phyloP scores from a whole-genome alignment of 2,888 invertebrate species.

The Prostheceraeus crozeri region DNA sequence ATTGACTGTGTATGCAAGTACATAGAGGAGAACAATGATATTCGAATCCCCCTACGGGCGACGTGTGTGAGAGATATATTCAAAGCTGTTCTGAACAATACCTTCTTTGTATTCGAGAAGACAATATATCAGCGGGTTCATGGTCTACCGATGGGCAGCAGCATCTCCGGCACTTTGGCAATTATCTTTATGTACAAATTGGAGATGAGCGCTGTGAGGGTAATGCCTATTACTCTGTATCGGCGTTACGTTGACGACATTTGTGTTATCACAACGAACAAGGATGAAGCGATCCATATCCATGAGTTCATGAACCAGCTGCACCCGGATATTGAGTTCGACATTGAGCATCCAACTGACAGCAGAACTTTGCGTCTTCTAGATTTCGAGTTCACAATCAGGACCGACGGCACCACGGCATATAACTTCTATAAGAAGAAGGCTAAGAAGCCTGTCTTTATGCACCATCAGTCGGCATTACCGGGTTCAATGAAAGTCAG shows the following conservation, averaged over 20 bases:
- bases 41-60: too few relatives aligned
- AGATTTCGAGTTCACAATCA: too few relatives aligned
- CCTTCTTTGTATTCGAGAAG: constrained; percentile 13
- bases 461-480: too few relatives aligned
- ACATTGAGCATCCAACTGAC: constrained; percentile 21
- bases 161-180: constrained; percentile 25
- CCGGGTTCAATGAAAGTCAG: too few relatives aligned
- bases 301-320: constrained; percentile 9
- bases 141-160: constrained; percentile 22
- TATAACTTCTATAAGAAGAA: too few relatives aligned
- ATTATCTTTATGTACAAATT: constrained; percentile 11
- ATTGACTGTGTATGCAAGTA: constrained; percentile 22
- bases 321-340: constrained; percentile 11
- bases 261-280: constrained; percentile 16
- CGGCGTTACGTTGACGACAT: constrained; percentile 23
- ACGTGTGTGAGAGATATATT: too few relatives aligned
- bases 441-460: too few relatives aligned
- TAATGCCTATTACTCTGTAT: constrained; percentile 13
- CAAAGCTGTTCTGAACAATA: constrained; percentile 24
- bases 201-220: constrained; percentile 1
- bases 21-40: too few relatives aligned
- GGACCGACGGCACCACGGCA: too few relatives aligned
- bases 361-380: too few relatives aligned
- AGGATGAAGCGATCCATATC: constrained; percentile 17
- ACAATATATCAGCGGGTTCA: constrained; percentile 12